Base-by-base conservation (phyloP, 2,888 invertebrate species). In the Drosophila recens region DNA sequence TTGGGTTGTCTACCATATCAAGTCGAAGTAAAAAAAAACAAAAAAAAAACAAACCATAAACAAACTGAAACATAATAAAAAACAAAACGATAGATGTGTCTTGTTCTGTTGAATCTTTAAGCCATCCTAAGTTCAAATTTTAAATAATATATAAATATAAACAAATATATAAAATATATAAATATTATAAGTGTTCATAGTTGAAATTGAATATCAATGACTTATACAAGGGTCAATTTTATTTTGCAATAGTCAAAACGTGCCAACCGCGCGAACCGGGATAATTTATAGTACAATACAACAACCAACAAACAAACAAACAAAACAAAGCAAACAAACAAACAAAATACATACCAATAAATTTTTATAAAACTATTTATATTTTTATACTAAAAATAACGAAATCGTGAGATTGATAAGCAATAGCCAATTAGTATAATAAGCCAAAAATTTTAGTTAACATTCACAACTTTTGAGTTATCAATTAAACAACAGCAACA, bases 241-340 rank as follows among this genome's bases (percentile, higher is more conserved):
- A 86, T 72, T 90, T 93, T 93, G 92, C 93, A 93, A 93, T 93
- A 93, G 93, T 89, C 75, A 84, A 83, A 90, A 86, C 74, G 82
- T 67, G 79, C 82, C 74, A 71, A 52, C 53, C 54, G 79, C 87
- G 81, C 83, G 82, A 90, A 92, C 92, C 93, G 92, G 93, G 90
- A 93, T 93, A 93, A 93, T 93, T 93, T 93, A 93, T 92, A 93
- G 93, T 93, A 93, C 93, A 93, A 93, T 84, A 79, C 90, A 91
- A 82, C 72, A 70, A 73, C 75, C 67, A 80, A 76, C 65, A 82
- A 77, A 81, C 68, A 80, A 83, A 87, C 69, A 70, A 23, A 23
- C 23, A 23, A 23, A 23, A 85, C 79, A 76, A 84, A 56, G 53
- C 71, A 82, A 83, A 66, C 70, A 66, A 80, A 81, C 70, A 66